Conservation (phyloP, 2,113 vertebrate genomes). For the Bagarius yarrelli region DNA sequence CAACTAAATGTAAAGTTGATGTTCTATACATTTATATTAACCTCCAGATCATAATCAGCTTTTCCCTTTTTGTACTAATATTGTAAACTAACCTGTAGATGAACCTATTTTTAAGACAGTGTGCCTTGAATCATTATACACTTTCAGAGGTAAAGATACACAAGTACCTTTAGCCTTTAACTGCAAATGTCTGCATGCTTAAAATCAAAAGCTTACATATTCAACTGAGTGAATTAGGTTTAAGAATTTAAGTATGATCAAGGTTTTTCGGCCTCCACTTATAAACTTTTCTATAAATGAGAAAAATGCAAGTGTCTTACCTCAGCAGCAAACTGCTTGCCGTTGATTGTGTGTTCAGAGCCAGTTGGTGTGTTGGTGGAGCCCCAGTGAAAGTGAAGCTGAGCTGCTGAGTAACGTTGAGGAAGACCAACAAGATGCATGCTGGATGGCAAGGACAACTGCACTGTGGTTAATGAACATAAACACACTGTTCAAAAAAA, state of each 20-base stretch:
- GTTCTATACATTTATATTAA: neutral
- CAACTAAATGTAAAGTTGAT: neutral
- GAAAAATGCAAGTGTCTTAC: slow-evolving; percentile 67
- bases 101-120: neutral
- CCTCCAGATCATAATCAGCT: neutral
- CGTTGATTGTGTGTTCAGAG: slow-evolving; percentile 84
- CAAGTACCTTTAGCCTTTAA: slow-evolving; percentile 22
- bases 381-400: slow-evolving; percentile 96
- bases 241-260: no score
- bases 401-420: slow-evolving; percentile 78
- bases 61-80: neutral
- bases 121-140: neutral
- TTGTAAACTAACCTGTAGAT: neutral
- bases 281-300: no score
- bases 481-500: no score
- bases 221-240: neutral
- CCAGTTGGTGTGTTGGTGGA: slow-evolving; percentile 71
- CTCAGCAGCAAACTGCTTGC: slow-evolving; percentile 86
- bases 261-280: no score
- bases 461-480: slow-evolving; percentile 70
- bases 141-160: neutral
- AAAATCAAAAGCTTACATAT: slow-evolving; percentile 24
- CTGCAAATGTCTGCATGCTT: neutral
- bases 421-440: slow-evolving; percentile 82
- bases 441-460: slow-evolving; percentile 74